Percentiles rank a stretch among this genome's conserved stretches.
Conservation (phyloP, 2,888 invertebrate species). For the Labia minor region DNA sequence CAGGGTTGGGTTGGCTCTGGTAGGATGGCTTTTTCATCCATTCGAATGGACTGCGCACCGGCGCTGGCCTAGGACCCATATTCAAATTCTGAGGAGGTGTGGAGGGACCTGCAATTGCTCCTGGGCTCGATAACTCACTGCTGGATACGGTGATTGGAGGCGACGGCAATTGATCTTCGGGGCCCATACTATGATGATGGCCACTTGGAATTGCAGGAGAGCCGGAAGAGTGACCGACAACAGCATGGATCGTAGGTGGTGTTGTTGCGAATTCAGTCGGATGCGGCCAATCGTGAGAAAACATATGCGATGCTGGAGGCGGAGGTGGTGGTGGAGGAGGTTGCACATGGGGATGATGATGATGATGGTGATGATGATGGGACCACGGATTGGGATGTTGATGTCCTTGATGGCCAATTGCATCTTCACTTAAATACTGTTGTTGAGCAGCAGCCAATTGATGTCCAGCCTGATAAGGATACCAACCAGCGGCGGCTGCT, state of each 20-base stretch:
- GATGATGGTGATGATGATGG: constrained; percentile 24
- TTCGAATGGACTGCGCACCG: constrained; percentile 71
- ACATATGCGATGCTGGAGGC: too few species aligned
- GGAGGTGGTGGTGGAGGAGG: too few species aligned
- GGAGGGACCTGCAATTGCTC: constrained; percentile 34
- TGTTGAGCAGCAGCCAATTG: constrained; percentile 23
- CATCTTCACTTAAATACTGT: constrained; percentile 28
- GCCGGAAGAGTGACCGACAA: constrained; percentile 32
- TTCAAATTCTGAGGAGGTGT: constrained; percentile 33
- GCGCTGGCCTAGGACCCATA: constrained; percentile 46
- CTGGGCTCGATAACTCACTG: constrained; percentile 51
- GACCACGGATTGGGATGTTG: constrained; percentile 25
- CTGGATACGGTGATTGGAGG: constrained; percentile 49
- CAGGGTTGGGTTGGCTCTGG: constrained; percentile 74
- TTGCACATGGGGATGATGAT: constrained; percentile 21
- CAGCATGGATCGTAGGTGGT: constrained; percentile 23
- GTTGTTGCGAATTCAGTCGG: constrained; percentile 20
- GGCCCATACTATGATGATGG: constrained; percentile 40
- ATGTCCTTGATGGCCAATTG: constrained; percentile 22
- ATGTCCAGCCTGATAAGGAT: constrained; percentile 38
- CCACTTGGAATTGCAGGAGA: constrained; percentile 46
- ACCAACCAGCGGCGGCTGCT: constrained; percentile 42
- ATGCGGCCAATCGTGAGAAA: constrained; percentile 24
- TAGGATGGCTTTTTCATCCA: constrained; percentile 89
- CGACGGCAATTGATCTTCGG: constrained; percentile 38